Conservation (phyloP, 1,140 invertebrate species). For the Dryas iulia region DNA sequence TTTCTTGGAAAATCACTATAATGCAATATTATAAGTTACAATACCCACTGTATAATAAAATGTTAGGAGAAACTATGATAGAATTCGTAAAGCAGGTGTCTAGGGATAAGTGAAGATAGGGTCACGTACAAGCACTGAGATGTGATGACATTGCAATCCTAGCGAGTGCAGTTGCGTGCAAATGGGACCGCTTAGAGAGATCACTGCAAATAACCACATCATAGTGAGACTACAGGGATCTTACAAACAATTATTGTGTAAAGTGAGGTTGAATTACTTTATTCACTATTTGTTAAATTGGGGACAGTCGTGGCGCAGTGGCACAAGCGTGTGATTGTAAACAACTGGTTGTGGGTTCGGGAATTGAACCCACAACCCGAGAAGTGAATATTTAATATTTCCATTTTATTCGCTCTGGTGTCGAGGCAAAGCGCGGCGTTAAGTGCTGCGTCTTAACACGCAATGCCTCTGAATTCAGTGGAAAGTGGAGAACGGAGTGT, state of each 20-base stretch:
- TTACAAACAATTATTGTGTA: constrained; percentile 20
- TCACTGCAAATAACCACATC: constrained; percentile 34
- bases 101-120: constrained; percentile 66
- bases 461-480: too few species aligned
- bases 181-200: constrained; percentile 47
- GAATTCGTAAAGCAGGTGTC: constrained; percentile 72
- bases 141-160: constrained; percentile 73
- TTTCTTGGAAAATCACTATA: not conserved
- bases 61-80: constrained; percentile 37
- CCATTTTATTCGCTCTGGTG: too few species aligned
- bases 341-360: too few species aligned
- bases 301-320: too few species aligned
- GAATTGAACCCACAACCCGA: too few species aligned
- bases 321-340: too few species aligned
- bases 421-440: too few species aligned
- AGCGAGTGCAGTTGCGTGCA: constrained; percentile 52
- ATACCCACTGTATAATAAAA: not conserved
- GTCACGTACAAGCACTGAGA: constrained; percentile 69
- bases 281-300: not conserved
- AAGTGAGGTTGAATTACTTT: not conserved
- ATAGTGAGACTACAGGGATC: constrained; percentile 17
- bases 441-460: too few species aligned
- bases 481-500: too few species aligned
- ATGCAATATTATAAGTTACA: not conserved
- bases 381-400: too few species aligned